Base-by-base conservation (phyloP, 2,113 vertebrate genomes). In the Hassar affinis region DNA sequence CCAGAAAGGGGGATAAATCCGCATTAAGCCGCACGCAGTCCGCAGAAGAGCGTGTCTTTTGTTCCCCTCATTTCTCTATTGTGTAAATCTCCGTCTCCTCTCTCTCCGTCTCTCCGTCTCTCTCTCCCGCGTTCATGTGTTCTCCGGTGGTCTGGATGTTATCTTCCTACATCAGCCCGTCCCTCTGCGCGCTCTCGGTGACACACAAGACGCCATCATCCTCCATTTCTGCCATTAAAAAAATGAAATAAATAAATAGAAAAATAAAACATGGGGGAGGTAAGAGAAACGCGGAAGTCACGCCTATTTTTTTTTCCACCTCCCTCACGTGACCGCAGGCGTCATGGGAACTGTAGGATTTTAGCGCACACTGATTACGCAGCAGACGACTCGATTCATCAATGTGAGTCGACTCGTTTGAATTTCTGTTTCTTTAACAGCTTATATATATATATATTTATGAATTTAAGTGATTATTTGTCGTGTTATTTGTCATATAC, bases 221-320 rank as follows among this genome's bases (percentile, higher is more conserved):
- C 84, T 87, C 88, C 81, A 87, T 86, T 86, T 88, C 87, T 88
- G 85, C 84, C 83, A 84, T 27, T 1, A 76, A 51, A 84, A 86
- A 66, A 81, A 85, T 61, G 64, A 85, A 88, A 88, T 81, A 90
- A 90, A 89, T 89, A 93, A 91, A 90, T 91, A 91, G 89, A 86
- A 88, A n/a, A 88, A 89, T 90, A 87, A 89, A 89, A 90, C 87
- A 90, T 87, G 88, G 83, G 85, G 85, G 86, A 88, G 82, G 85
- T 61, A 84, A 83, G 84, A 84, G 78, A 84, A 81, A 69, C 66
- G 61, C 80, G 85, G 62, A 81, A 68, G 47, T 64, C 79, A 81
- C 79, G 64, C 79, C 79, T 54, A 56, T 42, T 25, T 14, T 81
- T 62, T 85, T 86, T 74, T 85, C 86, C 80, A 49, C 1, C 38